Evolutionary conservation across 1,140 invertebrate species (phyloP).

Genomic region (Achatina immaculata): DNA sequence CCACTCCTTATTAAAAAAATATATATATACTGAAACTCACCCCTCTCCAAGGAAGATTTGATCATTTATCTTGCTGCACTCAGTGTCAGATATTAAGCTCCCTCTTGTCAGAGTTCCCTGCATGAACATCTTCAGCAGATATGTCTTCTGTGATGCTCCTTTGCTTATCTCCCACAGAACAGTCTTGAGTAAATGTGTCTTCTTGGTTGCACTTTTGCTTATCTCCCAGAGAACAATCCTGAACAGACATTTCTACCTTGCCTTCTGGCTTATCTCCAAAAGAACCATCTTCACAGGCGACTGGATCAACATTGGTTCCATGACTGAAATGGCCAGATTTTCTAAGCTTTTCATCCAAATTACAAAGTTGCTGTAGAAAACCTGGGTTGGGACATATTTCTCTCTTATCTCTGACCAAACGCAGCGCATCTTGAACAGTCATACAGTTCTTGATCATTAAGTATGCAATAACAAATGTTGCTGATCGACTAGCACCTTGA

Average conservation of each 20-base stretch:
- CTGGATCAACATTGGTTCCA: no score
- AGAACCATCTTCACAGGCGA: no score
- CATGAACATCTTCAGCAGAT: background rate
- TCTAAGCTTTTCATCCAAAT: constrained; percentile 55
- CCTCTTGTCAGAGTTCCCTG: background rate
- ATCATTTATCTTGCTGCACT: background rate
- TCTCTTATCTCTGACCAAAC: constrained; percentile 53
- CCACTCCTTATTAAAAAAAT: background rate
- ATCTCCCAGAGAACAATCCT: no score
- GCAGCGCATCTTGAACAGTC: constrained; percentile 79
- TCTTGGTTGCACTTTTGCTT: no score
- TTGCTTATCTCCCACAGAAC: background rate
- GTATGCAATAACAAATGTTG: constrained; percentile 85
- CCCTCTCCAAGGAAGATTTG: background rate
- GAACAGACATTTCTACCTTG: background rate
- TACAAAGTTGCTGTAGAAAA: constrained; percentile 64
- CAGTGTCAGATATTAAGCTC: background rate
- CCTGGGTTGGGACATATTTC: constrained; percentile 65
- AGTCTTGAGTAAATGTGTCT: background rate
- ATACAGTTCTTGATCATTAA: constrained; percentile 81
- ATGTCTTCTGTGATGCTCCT: background rate
- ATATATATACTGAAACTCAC: background rate
- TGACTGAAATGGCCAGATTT: constrained; percentile 50
- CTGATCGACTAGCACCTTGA: constrained; percentile 88
- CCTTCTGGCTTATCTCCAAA: background rate